phyloP scores from a whole-genome alignment of 2,113 vertebrate genomes.

The Labeo rohita region DNA sequence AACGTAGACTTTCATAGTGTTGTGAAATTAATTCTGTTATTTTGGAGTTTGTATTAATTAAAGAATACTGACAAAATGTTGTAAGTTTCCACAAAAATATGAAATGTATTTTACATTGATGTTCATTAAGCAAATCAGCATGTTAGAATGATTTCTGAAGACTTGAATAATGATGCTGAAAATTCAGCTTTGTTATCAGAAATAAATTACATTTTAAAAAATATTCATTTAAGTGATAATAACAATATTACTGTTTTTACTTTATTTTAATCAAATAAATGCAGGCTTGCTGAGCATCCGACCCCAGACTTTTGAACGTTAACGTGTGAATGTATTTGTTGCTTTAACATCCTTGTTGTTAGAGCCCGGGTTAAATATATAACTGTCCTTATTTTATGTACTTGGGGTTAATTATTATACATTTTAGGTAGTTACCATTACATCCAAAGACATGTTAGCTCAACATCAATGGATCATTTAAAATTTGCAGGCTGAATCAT shows the following conservation, averaged over 20 bases:
- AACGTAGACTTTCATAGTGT: background rate
- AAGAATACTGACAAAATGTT: background rate
- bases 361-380: slow-evolving; percentile 6
- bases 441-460: background rate
- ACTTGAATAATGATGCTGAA: background rate
- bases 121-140: background rate
- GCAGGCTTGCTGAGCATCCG: background rate
- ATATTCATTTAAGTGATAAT: too few relatives aligned
- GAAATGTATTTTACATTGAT: background rate
- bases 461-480: background rate
- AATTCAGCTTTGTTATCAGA: background rate
- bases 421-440: background rate
- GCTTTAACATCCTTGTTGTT: background rate
- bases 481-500: background rate
- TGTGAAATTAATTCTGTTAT: background rate
- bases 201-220: background rate
- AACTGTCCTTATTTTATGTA: background rate
- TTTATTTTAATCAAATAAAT: background rate
- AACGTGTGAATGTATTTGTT: background rate
- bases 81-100: background rate
- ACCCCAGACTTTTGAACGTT: background rate
- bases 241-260: background rate
- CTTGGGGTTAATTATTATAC: background rate
- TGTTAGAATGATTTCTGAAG: background rate
- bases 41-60: background rate